A percentile compares a stretch with the other conserved stretches of the same genome.
These are phyloP conservation scores for Lepus oiostolus DNA, from an alignment of 2,797 vertebrate species.

Conservation along the genomic window DNA sequence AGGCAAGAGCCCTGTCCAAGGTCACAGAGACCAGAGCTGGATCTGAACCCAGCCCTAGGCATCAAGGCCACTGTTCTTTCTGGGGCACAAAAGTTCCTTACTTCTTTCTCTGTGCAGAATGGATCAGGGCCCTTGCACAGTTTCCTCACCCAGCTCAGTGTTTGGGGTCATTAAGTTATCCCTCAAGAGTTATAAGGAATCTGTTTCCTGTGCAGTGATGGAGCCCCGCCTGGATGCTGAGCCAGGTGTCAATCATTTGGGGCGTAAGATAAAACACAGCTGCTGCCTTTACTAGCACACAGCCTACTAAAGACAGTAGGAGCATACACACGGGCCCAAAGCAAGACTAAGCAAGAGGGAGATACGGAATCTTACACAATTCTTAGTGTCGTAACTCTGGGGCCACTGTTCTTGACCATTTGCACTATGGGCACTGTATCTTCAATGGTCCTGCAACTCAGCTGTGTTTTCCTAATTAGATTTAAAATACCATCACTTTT, in stretches of 20 bases:
- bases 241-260: neutral
- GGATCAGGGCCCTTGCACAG: fast-evolving
- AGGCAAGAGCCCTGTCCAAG: neutral
- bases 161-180: neutral
- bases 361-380: neutral
- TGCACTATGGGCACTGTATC: neutral
- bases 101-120: neutral
- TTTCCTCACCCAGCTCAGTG: neutral
- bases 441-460: neutral
- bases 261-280: neutral
- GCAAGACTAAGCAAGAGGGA: neutral
- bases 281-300: neutral
- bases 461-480: neutral
- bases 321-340: neutral
- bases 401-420: neutral
- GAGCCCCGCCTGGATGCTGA: neutral
- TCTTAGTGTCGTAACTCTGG: neutral
- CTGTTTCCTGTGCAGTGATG: neutral
- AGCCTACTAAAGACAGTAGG: neutral
- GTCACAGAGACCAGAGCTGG: neutral
- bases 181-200: neutral
- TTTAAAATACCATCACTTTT: neutral
- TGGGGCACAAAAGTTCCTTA: neutral
- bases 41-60: neutral
- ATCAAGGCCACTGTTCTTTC: neutral